Percentiles rank a stretch among this genome's conserved stretches.
Conservation (phyloP, 2,888 invertebrate species). For the Stenolophus ochropezus region DNA sequence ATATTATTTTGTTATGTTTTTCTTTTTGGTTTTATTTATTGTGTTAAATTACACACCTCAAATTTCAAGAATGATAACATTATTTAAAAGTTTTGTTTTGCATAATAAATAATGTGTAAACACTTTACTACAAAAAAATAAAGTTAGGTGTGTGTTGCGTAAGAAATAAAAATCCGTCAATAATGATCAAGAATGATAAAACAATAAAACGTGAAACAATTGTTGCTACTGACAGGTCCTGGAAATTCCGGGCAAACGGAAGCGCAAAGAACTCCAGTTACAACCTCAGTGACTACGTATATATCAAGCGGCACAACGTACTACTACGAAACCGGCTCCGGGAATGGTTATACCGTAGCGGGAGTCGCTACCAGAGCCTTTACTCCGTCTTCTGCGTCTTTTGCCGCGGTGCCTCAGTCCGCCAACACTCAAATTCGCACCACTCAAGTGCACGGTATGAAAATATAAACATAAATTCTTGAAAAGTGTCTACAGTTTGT, state of each 20-base stretch:
- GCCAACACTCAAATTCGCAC: conserved; percentile 67
- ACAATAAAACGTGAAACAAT: conserved; percentile 19
- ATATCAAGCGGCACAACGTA: conserved; percentile 69
- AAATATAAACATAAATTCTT: conserved; percentile 41
- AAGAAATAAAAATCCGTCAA: conserved; percentile 32
- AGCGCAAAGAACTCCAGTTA: conserved; percentile 66
- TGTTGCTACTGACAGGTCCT: conserved; percentile 66
- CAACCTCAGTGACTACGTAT: conserved; percentile 69
- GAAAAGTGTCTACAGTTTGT: not conserved
- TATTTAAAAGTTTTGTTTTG: too few species aligned
- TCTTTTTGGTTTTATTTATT: too few species aligned
- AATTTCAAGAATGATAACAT: too few species aligned
- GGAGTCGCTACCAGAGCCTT: conserved; percentile 65
- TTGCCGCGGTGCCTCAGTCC: conserved; percentile 68
- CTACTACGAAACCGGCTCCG: conserved; percentile 69
- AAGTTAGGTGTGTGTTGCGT: not conserved
- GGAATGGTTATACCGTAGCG: conserved; percentile 68
- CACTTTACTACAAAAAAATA: not conserved
- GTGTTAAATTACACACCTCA: too few species aligned
- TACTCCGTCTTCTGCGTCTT: conserved; percentile 68
- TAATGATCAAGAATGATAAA: not conserved
- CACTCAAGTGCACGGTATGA: conserved; percentile 69
- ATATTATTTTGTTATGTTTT: too few species aligned
- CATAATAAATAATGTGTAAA: too few species aligned
- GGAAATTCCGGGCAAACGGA: conserved; percentile 57